These are phyloP conservation scores for Agelaius tricolor DNA, from an alignment of 2,113 vertebrate genomes.

Conservation along the genomic window DNA sequence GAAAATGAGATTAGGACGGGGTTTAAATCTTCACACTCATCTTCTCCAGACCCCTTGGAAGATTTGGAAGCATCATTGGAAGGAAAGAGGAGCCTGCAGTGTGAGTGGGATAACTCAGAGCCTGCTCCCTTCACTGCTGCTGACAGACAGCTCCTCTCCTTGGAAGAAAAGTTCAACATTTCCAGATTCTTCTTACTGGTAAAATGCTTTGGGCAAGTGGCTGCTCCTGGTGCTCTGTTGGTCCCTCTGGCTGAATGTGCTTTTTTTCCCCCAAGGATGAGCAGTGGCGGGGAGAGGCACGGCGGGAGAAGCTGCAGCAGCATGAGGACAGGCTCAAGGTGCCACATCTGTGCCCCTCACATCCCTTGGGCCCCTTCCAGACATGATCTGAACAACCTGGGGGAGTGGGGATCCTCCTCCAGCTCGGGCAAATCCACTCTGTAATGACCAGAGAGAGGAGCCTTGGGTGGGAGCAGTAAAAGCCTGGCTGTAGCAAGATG, in stretches of 20 bases:
- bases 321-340: conserved; percentile 85
- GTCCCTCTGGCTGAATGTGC: not conserved
- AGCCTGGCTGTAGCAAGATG: not conserved
- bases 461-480: not conserved
- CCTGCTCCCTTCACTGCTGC: conserved; percentile 31
- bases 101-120: conserved; percentile 48
- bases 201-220: not conserved
- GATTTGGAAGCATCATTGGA: conserved; percentile 36
- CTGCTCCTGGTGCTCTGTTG: fast-evolving
- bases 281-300: conserved; percentile 81
- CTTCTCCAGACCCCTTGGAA: not conserved
- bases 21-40: conserved; percentile 59
- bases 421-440: fast-evolving
- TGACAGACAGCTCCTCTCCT: not conserved
- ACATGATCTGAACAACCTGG: fast-evolving
- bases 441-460: too few relatives aligned
- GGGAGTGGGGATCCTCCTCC: not conserved
- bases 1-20: conserved; percentile 73
- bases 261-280: conserved; percentile 73
- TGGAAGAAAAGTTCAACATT: conserved; percentile 62
- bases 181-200: conserved; percentile 69
- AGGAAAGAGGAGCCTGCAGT: not conserved
- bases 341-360: not conserved
- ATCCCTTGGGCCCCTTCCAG: not conserved
- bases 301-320: conserved; percentile 79